Evolutionary conservation across 2,797 vertebrate genomes (phyloP), one percentile per base, ranked within the genome.

Genomic region (Morelia viridis): DNA sequence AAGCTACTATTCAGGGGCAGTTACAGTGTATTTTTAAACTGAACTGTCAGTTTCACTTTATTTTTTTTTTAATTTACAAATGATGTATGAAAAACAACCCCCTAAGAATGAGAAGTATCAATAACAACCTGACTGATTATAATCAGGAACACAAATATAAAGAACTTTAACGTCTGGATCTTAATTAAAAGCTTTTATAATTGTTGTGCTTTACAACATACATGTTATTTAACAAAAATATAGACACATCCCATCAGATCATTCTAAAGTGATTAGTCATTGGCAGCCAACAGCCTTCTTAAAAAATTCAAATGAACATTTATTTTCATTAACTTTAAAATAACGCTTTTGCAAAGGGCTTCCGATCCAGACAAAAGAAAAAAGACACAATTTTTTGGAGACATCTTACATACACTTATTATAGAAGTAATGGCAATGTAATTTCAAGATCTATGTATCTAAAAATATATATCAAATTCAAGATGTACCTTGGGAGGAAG

Each of bases 401-500:
- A 90, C 84, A 85, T 46, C 83, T 1, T 53, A 0, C 0, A 50
- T 9, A 68, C 71, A 57, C 50, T 1, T 15, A 41, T 91, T 1
- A 13, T 4, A 68, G 83, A 87, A 61, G 92, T n/a, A 86, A 0
- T 0, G 88, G 4, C 90, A 92, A 89, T 0, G 91, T 64, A 91
- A 0, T 64, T 0, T 0, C 0, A 92, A 0, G 31, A 46, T 87
- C 26, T 7, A 1, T 93, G 80, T 50, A 5, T 90, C 28, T 1
- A 0, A 93, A 46, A 46, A 26, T 11, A 76, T 46, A 57, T 86
- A 5, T 0, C 35, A 50, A 7, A 90, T 1, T 35, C 0, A 0
- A 17, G 3, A 87, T 94, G 94, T 95, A 97, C 97, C 97, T 97
- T 97, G 71, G 2, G 90, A 62, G 71, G 96, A 57, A n/a, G n/a